phyloP scores from a whole-genome alignment of 2,888 invertebrate species.

The Tiliacea aurago region DNA sequence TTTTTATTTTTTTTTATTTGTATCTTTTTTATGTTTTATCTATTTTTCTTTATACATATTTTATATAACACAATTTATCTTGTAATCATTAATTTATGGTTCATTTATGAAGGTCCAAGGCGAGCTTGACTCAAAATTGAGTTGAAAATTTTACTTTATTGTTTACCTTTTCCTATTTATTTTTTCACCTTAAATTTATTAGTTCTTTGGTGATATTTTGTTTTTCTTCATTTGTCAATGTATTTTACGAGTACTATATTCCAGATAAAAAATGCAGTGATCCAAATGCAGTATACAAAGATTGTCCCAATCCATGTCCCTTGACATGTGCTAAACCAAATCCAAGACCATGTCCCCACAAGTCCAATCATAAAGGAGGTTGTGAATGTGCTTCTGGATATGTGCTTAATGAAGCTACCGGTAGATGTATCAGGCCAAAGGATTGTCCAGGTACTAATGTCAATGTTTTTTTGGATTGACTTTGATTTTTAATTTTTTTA shows the following conservation, averaged over 20 bases:
- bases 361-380: slow-evolving; percentile 23
- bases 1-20: not conserved
- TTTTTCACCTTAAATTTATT: too few relatives aligned
- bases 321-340: slow-evolving; percentile 56
- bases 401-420: slow-evolving; percentile 21
- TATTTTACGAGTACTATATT: not conserved
- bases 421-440: slow-evolving; percentile 29
- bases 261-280: slow-evolving; percentile 26
- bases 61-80: not conserved
- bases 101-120: too few relatives aligned
- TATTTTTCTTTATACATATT: not conserved
- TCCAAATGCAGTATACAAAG: slow-evolving; percentile 23
- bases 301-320: slow-evolving; percentile 56
- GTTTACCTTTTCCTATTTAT: too few relatives aligned
- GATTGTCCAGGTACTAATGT: not conserved
- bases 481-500: not conserved
- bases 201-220: not conserved
- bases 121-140: not conserved
- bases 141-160: not conserved
- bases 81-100: not conserved
- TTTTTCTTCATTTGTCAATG: not conserved
- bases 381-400: slow-evolving; percentile 44
- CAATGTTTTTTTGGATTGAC: too few relatives aligned
- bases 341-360: slow-evolving; percentile 43
- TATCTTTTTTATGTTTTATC: not conserved